Conservation (phyloP, 2,888 invertebrate genomes). For the Meta bourneti region DNA sequence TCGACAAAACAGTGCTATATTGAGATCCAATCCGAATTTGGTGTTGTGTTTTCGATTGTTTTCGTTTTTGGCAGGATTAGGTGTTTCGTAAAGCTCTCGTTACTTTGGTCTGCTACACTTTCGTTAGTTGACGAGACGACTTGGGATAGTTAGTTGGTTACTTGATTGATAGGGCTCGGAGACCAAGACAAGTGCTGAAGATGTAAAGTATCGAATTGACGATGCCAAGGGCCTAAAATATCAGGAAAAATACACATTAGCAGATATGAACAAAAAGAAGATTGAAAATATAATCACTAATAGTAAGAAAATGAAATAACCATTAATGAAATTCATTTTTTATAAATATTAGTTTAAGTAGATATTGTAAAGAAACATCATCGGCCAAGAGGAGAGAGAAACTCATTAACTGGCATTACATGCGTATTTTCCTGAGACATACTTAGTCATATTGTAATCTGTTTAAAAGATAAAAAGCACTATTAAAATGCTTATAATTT, state of each 20-base stretch:
- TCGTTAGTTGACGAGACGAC: background rate
- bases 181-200: constrained; percentile 73
- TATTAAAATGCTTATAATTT: too few relatives aligned
- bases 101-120: background rate
- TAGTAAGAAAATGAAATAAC: background rate
- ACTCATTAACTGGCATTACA: too few relatives aligned
- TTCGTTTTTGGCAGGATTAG: constrained; percentile 50
- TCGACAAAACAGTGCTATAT: too few relatives aligned
- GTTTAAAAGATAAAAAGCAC: too few relatives aligned
- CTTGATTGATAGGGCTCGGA: constrained; percentile 70
- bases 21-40: too few relatives aligned
- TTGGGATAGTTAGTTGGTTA: background rate
- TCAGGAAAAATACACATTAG: background rate
- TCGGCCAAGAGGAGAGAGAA: too few relatives aligned
- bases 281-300: background rate
- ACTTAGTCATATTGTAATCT: too few relatives aligned
- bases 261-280: background rate
- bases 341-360: background rate
- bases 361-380: too few relatives aligned
- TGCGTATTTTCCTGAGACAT: too few relatives aligned
- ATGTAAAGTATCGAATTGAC: constrained; percentile 72
- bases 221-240: constrained; percentile 70
- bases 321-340: background rate
- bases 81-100: constrained; percentile 47
- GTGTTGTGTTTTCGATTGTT: constrained; percentile 2